Evolutionary conservation across 2,113 vertebrate species (phyloP), one percentile per base, ranked within the genome.

Genomic region (Amphiprion percula): DNA sequence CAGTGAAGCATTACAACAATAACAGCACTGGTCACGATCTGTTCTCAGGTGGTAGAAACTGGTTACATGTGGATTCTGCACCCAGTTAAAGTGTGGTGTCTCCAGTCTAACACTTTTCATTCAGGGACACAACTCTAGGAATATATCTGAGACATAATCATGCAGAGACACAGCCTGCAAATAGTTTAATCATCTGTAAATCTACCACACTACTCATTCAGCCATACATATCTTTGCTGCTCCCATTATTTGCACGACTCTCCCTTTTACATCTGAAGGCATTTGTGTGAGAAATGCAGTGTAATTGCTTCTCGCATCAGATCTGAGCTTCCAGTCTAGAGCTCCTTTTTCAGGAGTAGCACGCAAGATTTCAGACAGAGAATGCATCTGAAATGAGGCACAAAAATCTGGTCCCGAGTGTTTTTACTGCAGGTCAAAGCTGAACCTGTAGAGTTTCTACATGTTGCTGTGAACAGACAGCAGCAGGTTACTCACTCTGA

Each of bases 401-500:
- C 16, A n/a, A 52, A 52, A 52, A 52, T 52, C 49, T 50, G 11
- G 12, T 12, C 41, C 41, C 0, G 41, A 11, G 41, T 11, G 41
- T 44, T 44, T 15, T 44, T 4, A 15, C 41, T 50, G 16, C 49
- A 7, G 49, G 49, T 50, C 49, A 50, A 50, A 17, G 16, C 8
- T 1, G 8, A 50, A 50, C 16, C 16, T 52, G 49, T 2, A 7
- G 5, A 8, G 17, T 19, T 4, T 19, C 8, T 26, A 6, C 30
- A 28, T 28, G 23, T 9, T 28, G 7, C 23, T 33, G 9, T 16
- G 14, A 54, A 10, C 15, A 23, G 68, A 8, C 9, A 46, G 24
- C 47, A 46, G 17, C 23, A 30, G 63, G 55, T 41, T 1, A 68
- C 97, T 95, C 82, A 99, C 98, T 96, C 95, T 0, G 97, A 92